Percentiles rank a stretch among this genome's conserved stretches.
Evolutionary conservation across 2,797 vertebrate genomes (phyloP).

Genomic region (Clamator glandarius): DNA sequence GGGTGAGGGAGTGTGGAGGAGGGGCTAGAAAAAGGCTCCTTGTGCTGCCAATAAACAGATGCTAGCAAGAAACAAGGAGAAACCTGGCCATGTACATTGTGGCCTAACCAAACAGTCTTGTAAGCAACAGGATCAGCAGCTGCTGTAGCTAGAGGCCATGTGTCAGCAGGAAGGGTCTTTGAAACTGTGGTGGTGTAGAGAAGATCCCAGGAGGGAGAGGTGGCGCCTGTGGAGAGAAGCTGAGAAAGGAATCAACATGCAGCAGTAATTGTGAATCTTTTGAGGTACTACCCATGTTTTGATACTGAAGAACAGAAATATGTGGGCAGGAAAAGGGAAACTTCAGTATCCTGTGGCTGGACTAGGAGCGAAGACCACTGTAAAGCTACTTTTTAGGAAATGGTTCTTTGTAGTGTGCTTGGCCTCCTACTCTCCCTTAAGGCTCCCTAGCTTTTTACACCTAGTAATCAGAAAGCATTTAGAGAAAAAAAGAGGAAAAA

Average conservation of each 20-base stretch:
- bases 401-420: not conserved
- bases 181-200: not conserved
- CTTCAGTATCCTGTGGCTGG: not conserved
- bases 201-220: not conserved
- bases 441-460: not conserved
- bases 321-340: rapidly evolving
- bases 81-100: rapidly evolving
- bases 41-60: not conserved
- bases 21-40: not conserved
- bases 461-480: not conserved
- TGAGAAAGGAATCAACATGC: not conserved
- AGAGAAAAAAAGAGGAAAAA: not conserved
- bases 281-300: not conserved
- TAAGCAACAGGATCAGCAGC: not conserved
- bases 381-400: not conserved
- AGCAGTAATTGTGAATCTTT: not conserved
- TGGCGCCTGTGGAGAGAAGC: not conserved
- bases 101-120: not conserved
- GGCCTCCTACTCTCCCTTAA: not conserved
- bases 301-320: not conserved
- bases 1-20: not conserved
- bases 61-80: not conserved
- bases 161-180: not conserved
- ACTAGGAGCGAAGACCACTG: not conserved
- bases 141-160: not conserved